Evolutionary conservation across 2,888 invertebrate genomes (phyloP).

Genomic region (Melanostoma scalare): DNA sequence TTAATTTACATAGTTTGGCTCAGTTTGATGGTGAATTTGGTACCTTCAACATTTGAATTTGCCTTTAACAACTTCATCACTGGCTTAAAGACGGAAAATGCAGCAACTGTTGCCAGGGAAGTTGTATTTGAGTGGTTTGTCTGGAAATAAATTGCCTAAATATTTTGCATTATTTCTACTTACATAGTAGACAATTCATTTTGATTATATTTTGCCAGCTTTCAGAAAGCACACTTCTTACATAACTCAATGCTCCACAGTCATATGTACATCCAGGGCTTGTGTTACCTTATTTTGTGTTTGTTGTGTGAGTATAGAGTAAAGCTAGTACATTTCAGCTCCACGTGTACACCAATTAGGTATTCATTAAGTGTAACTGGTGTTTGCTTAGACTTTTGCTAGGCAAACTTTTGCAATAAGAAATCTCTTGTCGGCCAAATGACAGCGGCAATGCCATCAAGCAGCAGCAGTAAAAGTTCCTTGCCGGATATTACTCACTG

Average conservation of each 20-base stretch:
- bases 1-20: neutral
- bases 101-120: neutral
- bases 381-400: constrained; percentile 59
- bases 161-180: constrained; percentile 1
- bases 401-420: constrained; percentile 68
- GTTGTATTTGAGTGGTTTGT: neutral
- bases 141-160: neutral
- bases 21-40: too few species aligned
- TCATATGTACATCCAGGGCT: neutral
- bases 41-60: neutral
- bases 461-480: constrained; percentile 47
- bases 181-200: constrained; percentile 1
- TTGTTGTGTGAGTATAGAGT: neutral
- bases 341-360: constrained; percentile 61
- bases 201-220: constrained; percentile 27
- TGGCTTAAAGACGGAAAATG: too few species aligned
- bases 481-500: constrained; percentile 65
- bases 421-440: constrained; percentile 48
- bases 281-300: constrained; percentile 19
- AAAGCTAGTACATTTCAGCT: constrained; percentile 5
- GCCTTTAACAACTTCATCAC: too few species aligned
- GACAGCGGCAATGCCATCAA: constrained; percentile 46
- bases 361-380: constrained; percentile 65
- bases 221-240: neutral
- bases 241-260: constrained; percentile 33